Percentiles rank a stretch among this genome's conserved stretches.
Evolutionary conservation across 2,113 vertebrate genomes (phyloP).

Genomic region (Halichoeres trimaculatus): DNA sequence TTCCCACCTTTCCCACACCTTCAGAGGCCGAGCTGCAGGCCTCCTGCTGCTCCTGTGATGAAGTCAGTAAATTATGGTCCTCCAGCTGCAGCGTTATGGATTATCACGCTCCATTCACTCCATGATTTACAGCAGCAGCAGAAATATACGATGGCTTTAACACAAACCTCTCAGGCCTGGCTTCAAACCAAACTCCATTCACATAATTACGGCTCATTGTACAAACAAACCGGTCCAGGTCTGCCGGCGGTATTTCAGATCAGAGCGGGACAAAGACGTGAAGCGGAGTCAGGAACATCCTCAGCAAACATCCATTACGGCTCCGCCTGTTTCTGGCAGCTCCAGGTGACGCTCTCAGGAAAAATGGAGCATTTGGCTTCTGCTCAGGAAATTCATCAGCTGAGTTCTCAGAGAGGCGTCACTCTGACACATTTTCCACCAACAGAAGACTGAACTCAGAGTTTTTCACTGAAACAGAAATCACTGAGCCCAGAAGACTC

Average conservation of each 20-base stretch:
- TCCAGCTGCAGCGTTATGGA: constrained; percentile 64
- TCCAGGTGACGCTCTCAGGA: constrained; percentile 48
- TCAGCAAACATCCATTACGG: neutral
- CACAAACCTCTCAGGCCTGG: constrained; percentile 63
- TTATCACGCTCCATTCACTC: constrained; percentile 57
- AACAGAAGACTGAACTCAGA: too few relatives aligned
- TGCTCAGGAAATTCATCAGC: constrained; percentile 35
- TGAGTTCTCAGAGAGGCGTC: constrained; percentile 20
- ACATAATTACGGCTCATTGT: constrained; percentile 75
- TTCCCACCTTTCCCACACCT: constrained; percentile 49
- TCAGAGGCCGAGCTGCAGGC: constrained; percentile 6
- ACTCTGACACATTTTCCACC: constrained; percentile 21
- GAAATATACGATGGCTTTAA: constrained; percentile 66
- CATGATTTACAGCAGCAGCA: constrained; percentile 68
- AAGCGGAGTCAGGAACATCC: constrained; percentile 44
- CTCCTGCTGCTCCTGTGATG: constrained; percentile 58
- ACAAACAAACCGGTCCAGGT: constrained; percentile 68
- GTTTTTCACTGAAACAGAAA: too few relatives aligned
- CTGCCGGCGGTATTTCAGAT: constrained; percentile 53
- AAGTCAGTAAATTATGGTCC: constrained; percentile 28
- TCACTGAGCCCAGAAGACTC: too few relatives aligned
- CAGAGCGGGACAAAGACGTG: constrained; percentile 32
- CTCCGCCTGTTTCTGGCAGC: constrained; percentile 27
- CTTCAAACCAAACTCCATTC: constrained; percentile 50
- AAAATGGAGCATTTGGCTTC: constrained; percentile 52